Evolutionary conservation across 1,140 invertebrate species (phyloP), one percentile per base, ranked within the genome.

Genomic region (Leptinotarsa texana): DNA sequence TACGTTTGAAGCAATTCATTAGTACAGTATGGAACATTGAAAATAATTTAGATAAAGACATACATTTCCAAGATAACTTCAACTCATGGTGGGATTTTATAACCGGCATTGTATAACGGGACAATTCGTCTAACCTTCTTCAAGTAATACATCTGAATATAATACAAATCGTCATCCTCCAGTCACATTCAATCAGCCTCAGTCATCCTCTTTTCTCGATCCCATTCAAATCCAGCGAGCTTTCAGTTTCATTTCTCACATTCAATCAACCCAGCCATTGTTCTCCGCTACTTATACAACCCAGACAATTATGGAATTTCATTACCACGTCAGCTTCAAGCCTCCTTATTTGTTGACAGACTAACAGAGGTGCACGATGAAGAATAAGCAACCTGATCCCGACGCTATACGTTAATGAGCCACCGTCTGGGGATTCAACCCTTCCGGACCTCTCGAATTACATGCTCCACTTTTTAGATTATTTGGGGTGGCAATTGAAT

Each of bases 381-480:
- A 18, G 15, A 57, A 57, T 15, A 57, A 57, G 51, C 51, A 57
- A 57, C 51, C 51, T 57, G 51, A 57, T 57, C 51, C n/a, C 5
- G n/a, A 57, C 51, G 51, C 51, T n/a, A 57, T 21, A 24, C 65
- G 33, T 66, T 70, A 70, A 70, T 70, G 69, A 70, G 11, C 33
- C 27, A 21, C 11, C 21, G 21, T 49, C 18, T 22, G 17, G 69
- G 69, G 69, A 49, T 42, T 47, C 27, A 70, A 70, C 69, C 69
- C 69, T 70, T 70, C 69, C 27, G 69, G 69, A 47, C 49, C 27
- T 70, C 27, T 70, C 48, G 69, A 70, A 70, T 70, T 70, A 70
- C 69, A 42, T 49, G 69, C 69, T 47, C 21, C 48, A 70, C 69
- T 70, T 70, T 70, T 70, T 70, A 70, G 69, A 70, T 70, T 70